Evolutionary conservation across 1,140 invertebrate species (phyloP), one percentile per base, ranked within the genome.

Genomic region (Drosophila lowei): DNA sequence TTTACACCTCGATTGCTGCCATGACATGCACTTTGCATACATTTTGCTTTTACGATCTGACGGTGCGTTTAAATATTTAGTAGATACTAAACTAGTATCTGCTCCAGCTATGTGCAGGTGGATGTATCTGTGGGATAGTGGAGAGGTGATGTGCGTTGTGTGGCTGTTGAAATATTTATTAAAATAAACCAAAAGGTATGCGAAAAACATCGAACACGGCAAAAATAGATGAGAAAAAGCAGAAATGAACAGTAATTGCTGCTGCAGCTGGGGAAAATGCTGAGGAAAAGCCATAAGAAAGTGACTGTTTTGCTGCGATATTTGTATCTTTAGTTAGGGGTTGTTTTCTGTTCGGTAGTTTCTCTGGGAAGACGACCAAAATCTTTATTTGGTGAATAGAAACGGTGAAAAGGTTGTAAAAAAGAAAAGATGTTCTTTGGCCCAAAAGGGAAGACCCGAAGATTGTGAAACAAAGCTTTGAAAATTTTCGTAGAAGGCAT

Each of bases 21-120:
- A 77, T 77, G 77, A 85, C 81, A 85, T 85, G 81, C 81, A 85
- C 81, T 86, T 85, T 85, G 81, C 81, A 85, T 85, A 85, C 73
- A 85, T 86, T 85, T 81, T 77, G 68, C 81, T 67, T 85, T 85
- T 86, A 85, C 81, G 81, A 85, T 86, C 81, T 75, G 81, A 80
- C 75, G 77, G 77, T 85, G 65, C 59, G 65, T 77, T 85, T 86
- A 85, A 85, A 85, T 85, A 85, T 85, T 85, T 86, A 85, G 81
- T 77, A 77, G 81, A 86, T 86, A 86, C 77, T 85, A 81, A 85
- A 80, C 77, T 85, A 86, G 25, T 62, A 49, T 61, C 55, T 15
- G 25, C 23, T 59, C 7, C n/a, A 50, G 53, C 34, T 8, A 6
- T 16, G 18, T 25, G 43, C 30, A 9, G n/a, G 15, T 50, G 42